Percentiles rank a stretch among this genome's conserved stretches.
Conservation (phyloP, 1,140 invertebrate genomes). For the Tetragonula clypearis region DNA sequence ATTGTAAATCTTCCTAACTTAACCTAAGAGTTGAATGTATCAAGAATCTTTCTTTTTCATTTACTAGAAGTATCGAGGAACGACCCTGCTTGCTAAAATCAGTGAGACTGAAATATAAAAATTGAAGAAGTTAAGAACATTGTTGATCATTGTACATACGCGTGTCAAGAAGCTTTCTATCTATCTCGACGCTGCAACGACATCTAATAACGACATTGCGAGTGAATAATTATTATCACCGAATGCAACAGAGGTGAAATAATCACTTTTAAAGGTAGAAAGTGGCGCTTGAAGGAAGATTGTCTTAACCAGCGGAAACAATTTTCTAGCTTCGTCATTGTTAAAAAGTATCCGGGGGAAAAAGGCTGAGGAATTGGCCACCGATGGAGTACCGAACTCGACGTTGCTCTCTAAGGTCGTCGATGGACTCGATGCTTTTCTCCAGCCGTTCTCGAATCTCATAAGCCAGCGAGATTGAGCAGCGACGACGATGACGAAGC, state of each 20-base stretch:
- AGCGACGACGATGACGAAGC: slow-evolving; percentile 97
- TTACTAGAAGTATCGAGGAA: no score
- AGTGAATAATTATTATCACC: not conserved
- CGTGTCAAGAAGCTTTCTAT: no score
- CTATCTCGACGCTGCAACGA: no score
- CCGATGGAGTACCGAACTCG: slow-evolving; percentile 94
- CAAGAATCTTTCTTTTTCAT: no score
- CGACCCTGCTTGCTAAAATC: no score
- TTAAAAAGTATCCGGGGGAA: slow-evolving; percentile 86
- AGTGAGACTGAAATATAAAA: no score
- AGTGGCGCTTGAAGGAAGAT: not conserved
- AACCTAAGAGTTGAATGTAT: no score
- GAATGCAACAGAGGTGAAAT: not conserved
- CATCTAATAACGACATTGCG: not conserved
- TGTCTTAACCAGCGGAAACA: not conserved
- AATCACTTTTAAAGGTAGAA: not conserved
- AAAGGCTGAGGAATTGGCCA: slow-evolving; percentile 91
- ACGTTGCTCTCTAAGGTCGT: slow-evolving; percentile 95
- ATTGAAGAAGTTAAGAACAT: no score
- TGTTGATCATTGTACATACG: no score
- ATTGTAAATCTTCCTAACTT: no score
- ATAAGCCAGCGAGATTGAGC: slow-evolving; percentile 96
- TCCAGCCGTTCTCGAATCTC: slow-evolving; percentile 94
- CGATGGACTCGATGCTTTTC: slow-evolving; percentile 93
- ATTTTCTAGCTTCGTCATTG: not conserved